phyloP scores from a whole-genome alignment of 2,113 vertebrate species.

The Mystacornis crossleyi region DNA sequence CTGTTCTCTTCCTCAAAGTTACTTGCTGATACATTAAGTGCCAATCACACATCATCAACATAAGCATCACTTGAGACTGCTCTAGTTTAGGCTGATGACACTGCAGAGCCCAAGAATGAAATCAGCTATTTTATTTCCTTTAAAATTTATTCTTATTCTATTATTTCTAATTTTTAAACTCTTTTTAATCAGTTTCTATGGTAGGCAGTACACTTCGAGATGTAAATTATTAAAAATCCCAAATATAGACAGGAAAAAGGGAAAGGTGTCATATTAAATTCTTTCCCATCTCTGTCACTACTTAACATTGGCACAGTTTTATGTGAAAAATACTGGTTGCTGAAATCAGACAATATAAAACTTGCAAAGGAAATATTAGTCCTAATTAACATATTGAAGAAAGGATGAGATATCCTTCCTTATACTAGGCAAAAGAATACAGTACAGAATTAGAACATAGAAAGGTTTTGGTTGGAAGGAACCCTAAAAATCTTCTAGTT shows the following conservation, averaged over 20 bases:
- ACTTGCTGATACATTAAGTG: neutral
- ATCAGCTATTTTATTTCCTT: neutral
- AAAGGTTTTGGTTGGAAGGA: neutral
- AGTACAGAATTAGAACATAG: neutral
- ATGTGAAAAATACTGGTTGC: neutral
- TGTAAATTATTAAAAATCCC: neutral
- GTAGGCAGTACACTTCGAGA: neutral
- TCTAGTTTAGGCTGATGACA: neutral
- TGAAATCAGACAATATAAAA: neutral
- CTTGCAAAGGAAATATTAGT: neutral
- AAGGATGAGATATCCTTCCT: neutral
- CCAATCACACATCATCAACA: neutral
- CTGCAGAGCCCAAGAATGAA: neutral
- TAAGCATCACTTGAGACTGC: neutral
- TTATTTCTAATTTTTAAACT: neutral
- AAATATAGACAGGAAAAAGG: neutral
- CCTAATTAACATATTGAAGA: neutral
- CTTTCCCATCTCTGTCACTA: neutral
- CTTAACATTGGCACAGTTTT: neutral
- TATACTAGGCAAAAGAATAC: neutral
- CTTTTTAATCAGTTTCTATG: neutral
- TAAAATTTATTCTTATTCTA: neutral
- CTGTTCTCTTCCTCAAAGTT: neutral
- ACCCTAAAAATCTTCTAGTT: neutral
- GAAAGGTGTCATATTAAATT: neutral